These are phyloP conservation scores for Lophotriccus pileatus DNA, from an alignment of 2,797 vertebrate genomes.

Conservation along the genomic window DNA sequence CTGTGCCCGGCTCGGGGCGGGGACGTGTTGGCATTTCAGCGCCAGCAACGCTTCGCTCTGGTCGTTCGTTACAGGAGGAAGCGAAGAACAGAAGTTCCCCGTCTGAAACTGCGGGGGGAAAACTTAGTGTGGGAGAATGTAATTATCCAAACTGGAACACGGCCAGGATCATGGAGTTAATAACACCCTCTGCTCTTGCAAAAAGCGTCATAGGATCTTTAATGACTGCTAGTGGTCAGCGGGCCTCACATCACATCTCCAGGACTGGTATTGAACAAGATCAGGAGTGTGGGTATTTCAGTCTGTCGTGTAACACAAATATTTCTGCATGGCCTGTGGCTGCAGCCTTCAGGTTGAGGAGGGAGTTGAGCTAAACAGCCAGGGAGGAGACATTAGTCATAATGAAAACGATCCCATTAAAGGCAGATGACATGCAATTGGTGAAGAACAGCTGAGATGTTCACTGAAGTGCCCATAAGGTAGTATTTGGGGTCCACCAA, in stretches of 20 bases:
- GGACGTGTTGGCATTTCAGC: neutral
- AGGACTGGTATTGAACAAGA: neutral
- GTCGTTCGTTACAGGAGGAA: slow-evolving; percentile 51
- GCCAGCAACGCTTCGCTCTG: neutral
- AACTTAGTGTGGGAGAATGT: slow-evolving; percentile 70
- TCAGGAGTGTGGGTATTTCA: neutral
- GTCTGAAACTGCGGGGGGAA: slow-evolving; percentile 68
- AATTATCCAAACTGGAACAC: slow-evolving; percentile 75
- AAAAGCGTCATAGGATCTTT: slow-evolving; percentile 69
- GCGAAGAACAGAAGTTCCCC: slow-evolving; percentile 55
- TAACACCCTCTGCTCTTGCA: slow-evolving; percentile 72
- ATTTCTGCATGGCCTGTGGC: neutral
- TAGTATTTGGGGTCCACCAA: neutral
- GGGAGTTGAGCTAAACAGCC: neutral
- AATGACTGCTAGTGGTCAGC: slow-evolving; percentile 67
- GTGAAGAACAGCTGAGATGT: neutral
- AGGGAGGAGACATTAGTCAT: slow-evolving; percentile 7
- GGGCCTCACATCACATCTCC: slow-evolving; percentile 48
- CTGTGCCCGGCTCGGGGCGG: neutral
- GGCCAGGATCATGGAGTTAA: slow-evolving; percentile 72
- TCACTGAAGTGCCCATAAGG: neutral
- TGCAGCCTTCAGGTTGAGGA: neutral
- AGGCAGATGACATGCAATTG: neutral
- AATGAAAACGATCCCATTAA: slow-evolving; percentile 31
- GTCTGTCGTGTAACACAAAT: neutral